A percentile compares a stretch with the other conserved stretches of the same genome.
phyloP scores from a whole-genome alignment of 2,888 invertebrate species.

The Nymphalis c-album region DNA sequence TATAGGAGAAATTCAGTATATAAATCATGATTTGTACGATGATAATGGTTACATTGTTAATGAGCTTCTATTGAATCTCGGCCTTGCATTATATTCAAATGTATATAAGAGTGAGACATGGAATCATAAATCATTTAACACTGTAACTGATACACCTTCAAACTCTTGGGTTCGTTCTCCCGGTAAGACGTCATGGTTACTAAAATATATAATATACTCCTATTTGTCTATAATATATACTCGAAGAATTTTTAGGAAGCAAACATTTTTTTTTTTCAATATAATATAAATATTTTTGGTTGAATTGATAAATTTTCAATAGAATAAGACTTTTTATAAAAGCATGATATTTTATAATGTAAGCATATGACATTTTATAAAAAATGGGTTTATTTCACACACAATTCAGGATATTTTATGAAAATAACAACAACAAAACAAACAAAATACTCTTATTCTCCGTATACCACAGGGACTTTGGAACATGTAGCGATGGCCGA shows the following conservation, averaged over 20 bases:
- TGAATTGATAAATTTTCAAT: no score
- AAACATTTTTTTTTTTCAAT: no score
- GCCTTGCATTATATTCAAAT: slow-evolving; percentile 40
- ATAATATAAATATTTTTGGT: no score
- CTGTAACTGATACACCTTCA: slow-evolving; percentile 48
- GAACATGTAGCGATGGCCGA: slow-evolving; percentile 82
- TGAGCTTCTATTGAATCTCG: slow-evolving; percentile 61
- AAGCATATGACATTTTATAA: no score
- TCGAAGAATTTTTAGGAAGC: no score
- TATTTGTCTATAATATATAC: no score
- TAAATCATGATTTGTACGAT: slow-evolving; percentile 74
- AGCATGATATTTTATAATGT: no score
- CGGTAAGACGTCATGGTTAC: slow-evolving; percentile 37
- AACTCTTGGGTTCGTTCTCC: slow-evolving; percentile 50
- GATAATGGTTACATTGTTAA: slow-evolving; percentile 75
- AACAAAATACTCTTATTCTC: background rate
- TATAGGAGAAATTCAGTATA: slow-evolving; percentile 82
- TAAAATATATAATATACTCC: no score
- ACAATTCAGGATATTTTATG: background rate
- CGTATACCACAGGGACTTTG: slow-evolving; percentile 57
- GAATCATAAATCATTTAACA: slow-evolving; percentile 50
- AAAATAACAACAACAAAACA: no score
- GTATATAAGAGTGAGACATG: slow-evolving; percentile 78
- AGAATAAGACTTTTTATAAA: no score
- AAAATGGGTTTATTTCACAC: no score